Evolutionary conservation across 2,888 invertebrate genomes (phyloP), one percentile per base, ranked within the genome.

Genomic region (Celastrina argiolus): DNA sequence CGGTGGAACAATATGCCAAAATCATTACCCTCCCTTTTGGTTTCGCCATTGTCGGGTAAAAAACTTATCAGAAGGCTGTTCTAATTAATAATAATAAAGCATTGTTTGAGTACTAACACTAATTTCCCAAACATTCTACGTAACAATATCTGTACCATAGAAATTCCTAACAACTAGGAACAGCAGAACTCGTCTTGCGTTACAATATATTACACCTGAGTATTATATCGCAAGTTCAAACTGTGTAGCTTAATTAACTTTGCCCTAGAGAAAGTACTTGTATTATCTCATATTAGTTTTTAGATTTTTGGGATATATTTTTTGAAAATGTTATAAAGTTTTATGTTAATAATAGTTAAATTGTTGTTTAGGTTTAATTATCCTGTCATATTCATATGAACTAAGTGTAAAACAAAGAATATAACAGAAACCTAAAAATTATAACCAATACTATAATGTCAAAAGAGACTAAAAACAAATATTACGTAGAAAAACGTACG

Each of bases 101-200:
- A 1, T 45, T 18, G 18, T 45, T 16, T 10, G 16, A 18, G 45
- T 45, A 18, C 18, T 0, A 10, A 18, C 1, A 10, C 45, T 45
- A 1, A 1, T 8, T 18, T 18, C 0, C 18, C 45, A 45, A 45
- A 45, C 18, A 18, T 45, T 18, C 14, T 26, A 51, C 26, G 51
- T 51, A 51, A 51, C 14, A 14, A 22, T 51, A 51, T 51, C 22
- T 22, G 22, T 39, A 39, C 36, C 61, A 61, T 61, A 61, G 22
- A 61, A 61, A 39, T 39, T 61, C 36, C 12, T 22, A 36, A 59
- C 18, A 16, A 61, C 36, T 31, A 14, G n/a, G 28, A 14, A 26
- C 7, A 31, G 14, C n/a, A 1, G 8, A 36, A 39, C 39, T 22
- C 18, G 22, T 36, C 22, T 61, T 61, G 31, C 1, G 39, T 61